phyloP scores from a whole-genome alignment of 2,888 invertebrate species.

The Invenusta paracnida region DNA sequence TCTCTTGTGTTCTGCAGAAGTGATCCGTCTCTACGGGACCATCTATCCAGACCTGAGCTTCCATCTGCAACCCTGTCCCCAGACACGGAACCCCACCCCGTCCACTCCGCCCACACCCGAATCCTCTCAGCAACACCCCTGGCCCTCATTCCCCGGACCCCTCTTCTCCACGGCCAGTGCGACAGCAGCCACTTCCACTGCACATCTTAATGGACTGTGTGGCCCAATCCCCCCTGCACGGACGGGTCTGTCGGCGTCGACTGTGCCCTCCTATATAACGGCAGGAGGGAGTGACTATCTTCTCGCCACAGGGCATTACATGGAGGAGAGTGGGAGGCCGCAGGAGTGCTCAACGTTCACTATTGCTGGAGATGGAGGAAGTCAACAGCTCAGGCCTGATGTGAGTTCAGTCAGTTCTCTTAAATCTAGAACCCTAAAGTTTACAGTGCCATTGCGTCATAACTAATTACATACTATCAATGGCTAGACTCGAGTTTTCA shows the following conservation, averaged over 20 bases:
- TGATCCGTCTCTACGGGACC: neutral
- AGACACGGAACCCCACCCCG: neutral
- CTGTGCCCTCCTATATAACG: too few relatives aligned
- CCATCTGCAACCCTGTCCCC: neutral
- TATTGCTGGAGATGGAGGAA: too few relatives aligned
- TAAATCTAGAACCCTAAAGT: too few relatives aligned
- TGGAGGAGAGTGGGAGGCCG: neutral
- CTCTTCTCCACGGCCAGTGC: neutral
- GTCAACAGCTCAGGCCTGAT: too few relatives aligned
- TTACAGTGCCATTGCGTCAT: too few relatives aligned
- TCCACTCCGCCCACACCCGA: neutral
- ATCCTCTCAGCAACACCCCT: neutral
- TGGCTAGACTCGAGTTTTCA: too few relatives aligned
- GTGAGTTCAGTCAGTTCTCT: too few relatives aligned
- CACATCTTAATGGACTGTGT: neutral
- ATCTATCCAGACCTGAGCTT: neutral
- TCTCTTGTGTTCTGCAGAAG: neutral
- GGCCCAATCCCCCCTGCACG: slow-evolving; percentile 1
- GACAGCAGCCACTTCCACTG: neutral
- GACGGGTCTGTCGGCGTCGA: neutral
- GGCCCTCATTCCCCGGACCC: neutral
- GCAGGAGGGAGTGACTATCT: neutral
- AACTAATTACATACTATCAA: too few relatives aligned
- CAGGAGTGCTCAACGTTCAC: neutral
- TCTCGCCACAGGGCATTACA: neutral